Conservation (phyloP, 2,113 vertebrate genomes). For the Pipa parva region DNA sequence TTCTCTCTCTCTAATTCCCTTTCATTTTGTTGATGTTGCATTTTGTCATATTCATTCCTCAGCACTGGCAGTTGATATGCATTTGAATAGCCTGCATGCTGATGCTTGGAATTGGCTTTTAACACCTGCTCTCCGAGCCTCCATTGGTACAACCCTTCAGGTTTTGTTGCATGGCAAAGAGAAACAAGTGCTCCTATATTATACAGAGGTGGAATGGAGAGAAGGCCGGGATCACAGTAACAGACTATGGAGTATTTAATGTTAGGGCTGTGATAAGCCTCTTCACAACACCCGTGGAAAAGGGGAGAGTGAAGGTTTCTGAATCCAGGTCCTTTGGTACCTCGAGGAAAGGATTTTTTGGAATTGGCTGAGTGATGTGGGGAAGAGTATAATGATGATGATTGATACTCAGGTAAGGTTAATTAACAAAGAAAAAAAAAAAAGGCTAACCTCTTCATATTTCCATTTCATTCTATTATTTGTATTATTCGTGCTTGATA, state of each 20-base stretch:
- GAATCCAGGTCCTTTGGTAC: neutral
- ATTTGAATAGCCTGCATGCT: neutral
- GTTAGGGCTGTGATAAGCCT: constrained; percentile 1
- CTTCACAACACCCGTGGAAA: neutral
- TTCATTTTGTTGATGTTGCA: constrained; percentile 1
- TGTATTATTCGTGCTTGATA: no score
- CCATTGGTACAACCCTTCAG: neutral
- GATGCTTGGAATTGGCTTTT: neutral
- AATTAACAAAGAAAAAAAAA: no score
- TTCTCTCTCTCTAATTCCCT: neutral
- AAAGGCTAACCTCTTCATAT: no score
- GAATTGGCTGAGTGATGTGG: constrained; percentile 3
- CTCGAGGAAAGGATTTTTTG: constrained; percentile 8
- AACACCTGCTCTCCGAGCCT: neutral
- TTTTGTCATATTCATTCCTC: neutral
- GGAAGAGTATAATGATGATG: constrained; percentile 31
- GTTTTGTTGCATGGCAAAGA: neutral
- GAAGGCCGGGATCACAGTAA: neutral
- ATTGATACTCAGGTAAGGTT: constrained; percentile 32
- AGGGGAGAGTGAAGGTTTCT: no score
- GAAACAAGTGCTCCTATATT: neutral
- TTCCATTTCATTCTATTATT: no score
- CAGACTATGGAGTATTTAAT: neutral
- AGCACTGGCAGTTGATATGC: constrained; percentile 18
- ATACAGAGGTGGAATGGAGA: neutral